Percentiles rank a stretch among this genome's conserved stretches.
Conservation (phyloP, 2,113 vertebrate genomes). For the Ictalurus punctatus region DNA sequence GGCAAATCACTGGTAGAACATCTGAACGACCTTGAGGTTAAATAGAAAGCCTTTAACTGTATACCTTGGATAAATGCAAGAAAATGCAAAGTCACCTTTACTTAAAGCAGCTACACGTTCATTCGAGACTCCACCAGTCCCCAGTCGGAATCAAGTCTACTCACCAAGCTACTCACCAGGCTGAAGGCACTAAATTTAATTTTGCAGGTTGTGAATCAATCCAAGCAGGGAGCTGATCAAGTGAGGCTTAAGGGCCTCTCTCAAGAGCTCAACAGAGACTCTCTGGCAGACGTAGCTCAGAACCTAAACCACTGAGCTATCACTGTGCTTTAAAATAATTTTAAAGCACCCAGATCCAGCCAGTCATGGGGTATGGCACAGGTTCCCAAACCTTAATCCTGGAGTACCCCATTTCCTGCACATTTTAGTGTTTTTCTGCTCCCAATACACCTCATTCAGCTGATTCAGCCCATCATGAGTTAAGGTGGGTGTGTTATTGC, state of each 20-base stretch:
- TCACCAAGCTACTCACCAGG: not conserved
- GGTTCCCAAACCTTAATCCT: not conserved
- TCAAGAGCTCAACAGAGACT: not conserved
- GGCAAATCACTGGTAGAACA: not conserved
- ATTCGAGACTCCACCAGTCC: not conserved
- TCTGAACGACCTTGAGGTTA: not conserved
- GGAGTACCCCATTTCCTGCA: not conserved
- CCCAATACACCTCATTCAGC: not conserved
- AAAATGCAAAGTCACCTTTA: not conserved
- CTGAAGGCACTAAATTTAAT: slow-evolving; percentile 10
- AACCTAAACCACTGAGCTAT: not conserved
- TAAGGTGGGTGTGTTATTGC: not conserved
- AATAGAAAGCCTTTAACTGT: not conserved
- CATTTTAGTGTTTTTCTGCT: not conserved
- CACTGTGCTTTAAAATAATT: not conserved
- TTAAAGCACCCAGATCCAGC: not conserved
- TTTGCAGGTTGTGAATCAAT: slow-evolving; percentile 19
- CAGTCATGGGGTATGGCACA: not conserved
- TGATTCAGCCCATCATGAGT: not conserved
- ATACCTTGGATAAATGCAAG: not conserved
- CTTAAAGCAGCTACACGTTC: not conserved
- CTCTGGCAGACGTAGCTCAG: not conserved
- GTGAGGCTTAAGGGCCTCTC: slow-evolving; percentile 4
- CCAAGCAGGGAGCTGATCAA: slow-evolving; percentile 1
- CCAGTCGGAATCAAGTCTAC: not conserved